Conservation (phyloP, 2,888 invertebrate genomes). For the Meandrusa payeni region DNA sequence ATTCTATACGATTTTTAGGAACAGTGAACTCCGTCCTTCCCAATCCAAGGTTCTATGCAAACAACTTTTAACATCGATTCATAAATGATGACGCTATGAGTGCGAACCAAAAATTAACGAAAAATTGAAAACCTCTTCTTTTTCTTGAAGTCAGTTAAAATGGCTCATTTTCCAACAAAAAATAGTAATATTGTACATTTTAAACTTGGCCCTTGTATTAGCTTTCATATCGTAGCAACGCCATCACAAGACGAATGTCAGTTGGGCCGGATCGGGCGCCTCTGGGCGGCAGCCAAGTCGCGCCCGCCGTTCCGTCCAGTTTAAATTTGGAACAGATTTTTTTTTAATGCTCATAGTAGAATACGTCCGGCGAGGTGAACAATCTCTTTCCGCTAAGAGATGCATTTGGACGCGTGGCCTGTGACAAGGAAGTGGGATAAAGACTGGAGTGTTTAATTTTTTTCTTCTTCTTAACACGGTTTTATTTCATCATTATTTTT, state of each 20-base stretch:
- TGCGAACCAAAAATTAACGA: no score
- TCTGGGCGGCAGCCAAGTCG: slow-evolving; percentile 73
- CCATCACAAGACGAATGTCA: slow-evolving; percentile 50
- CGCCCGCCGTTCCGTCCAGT: slow-evolving; percentile 67
- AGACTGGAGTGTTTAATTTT: no score
- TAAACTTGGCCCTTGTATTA: slow-evolving; percentile 18
- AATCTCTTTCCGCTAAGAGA: slow-evolving; percentile 51
- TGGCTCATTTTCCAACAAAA: no score
- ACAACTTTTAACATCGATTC: no score
- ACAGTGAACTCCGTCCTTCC: no score
- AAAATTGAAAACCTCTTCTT: no score
- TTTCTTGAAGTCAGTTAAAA: no score
- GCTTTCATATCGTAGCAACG: slow-evolving; percentile 38
- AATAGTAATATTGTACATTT: slow-evolving; percentile 3
- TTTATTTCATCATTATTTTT: no score
- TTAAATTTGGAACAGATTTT: slow-evolving; percentile 76
- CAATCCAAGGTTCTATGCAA: no score
- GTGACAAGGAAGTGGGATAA: slow-evolving; percentile 14
- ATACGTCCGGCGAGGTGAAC: slow-evolving; percentile 69
- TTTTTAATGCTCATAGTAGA: slow-evolving; percentile 62
- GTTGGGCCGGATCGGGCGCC: slow-evolving; percentile 52
- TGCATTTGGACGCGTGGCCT: slow-evolving; percentile 7
- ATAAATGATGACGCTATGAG: no score
- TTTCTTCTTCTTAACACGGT: no score
- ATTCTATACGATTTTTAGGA: no score